These are phyloP conservation scores for Erannis defoliaria DNA, from an alignment of 2,888 invertebrate species.

Conservation along the genomic window DNA sequence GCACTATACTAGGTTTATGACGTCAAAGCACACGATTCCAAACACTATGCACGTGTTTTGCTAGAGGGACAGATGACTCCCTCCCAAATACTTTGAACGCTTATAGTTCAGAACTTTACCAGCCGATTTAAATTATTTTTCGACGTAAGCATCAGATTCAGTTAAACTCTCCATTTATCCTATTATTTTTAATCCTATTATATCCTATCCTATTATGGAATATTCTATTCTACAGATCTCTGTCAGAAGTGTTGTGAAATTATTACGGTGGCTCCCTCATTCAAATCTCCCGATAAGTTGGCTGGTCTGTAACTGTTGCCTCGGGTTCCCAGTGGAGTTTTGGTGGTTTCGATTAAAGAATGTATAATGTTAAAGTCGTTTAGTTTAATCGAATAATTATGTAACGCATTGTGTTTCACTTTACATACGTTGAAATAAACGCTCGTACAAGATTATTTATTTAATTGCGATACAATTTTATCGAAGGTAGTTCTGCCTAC, in stretches of 20 bases:
- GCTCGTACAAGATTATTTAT: neutral
- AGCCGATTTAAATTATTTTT: too few species aligned
- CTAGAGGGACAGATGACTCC: too few species aligned
- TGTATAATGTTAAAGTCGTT: constrained; percentile 18
- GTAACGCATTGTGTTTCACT: neutral
- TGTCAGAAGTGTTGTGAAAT: neutral
- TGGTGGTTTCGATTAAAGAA: constrained; percentile 25
- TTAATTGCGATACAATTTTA: neutral
- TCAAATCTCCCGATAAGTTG: neutral
- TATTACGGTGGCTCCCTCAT: neutral
- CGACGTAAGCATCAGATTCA: too few species aligned
- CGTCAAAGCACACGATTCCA: too few species aligned
- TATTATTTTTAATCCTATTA: too few species aligned
- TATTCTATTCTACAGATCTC: neutral
- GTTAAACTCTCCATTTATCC: too few species aligned
- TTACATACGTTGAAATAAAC: neutral
- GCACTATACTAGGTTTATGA: too few species aligned
- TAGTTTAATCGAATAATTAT: constrained; percentile 19
- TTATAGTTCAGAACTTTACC: too few species aligned
- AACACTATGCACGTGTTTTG: too few species aligned
- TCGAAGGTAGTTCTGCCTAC: neutral
- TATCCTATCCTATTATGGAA: too few species aligned
- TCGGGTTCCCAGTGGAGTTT: constrained; percentile 25
- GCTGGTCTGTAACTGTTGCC: constrained; percentile 17
- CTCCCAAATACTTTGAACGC: too few species aligned